Conservation (phyloP, 2,888 invertebrate species). For the Andrena flavipes region DNA sequence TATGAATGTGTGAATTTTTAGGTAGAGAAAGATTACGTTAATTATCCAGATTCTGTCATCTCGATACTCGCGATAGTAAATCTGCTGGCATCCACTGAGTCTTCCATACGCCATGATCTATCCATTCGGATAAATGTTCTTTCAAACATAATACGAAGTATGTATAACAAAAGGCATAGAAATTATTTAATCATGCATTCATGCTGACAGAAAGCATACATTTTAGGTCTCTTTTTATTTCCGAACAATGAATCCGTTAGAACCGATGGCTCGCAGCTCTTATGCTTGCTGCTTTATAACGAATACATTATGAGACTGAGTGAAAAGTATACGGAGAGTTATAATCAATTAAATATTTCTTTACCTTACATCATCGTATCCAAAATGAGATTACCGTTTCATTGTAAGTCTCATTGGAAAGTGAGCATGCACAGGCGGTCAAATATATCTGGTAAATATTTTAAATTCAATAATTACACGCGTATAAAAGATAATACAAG, state of each 20-base stretch:
- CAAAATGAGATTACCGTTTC: constrained; percentile 85
- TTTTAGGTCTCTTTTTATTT: constrained; percentile 86
- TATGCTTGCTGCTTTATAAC: constrained; percentile 86
- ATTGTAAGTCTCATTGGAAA: constrained; percentile 85
- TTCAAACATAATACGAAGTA: constrained; percentile 85
- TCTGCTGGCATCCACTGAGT: constrained; percentile 86
- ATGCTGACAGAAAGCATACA: constrained; percentile 14
- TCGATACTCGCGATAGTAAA: constrained; percentile 85
- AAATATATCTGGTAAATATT: constrained; percentile 77
- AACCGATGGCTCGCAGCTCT: constrained; percentile 85
- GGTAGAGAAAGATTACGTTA: constrained; percentile 84
- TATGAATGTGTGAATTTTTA: constrained; percentile 63
- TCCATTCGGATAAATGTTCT: constrained; percentile 85
- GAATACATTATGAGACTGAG: constrained; percentile 81
- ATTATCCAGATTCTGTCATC: constrained; percentile 86
- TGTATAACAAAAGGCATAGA: constrained; percentile 51
- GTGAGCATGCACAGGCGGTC: constrained; percentile 83
- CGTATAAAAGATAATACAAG: not conserved
- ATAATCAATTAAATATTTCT: constrained; percentile 81
- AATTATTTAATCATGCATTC: constrained; percentile 12
- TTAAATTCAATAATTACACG: not conserved
- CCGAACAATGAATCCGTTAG: constrained; percentile 86
- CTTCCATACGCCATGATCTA: constrained; percentile 87
- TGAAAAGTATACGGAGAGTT: constrained; percentile 64
- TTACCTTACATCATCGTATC: constrained; percentile 85